Evolutionary conservation across 2,888 invertebrate genomes (phyloP).

Genomic region (Blera fallax): DNA sequence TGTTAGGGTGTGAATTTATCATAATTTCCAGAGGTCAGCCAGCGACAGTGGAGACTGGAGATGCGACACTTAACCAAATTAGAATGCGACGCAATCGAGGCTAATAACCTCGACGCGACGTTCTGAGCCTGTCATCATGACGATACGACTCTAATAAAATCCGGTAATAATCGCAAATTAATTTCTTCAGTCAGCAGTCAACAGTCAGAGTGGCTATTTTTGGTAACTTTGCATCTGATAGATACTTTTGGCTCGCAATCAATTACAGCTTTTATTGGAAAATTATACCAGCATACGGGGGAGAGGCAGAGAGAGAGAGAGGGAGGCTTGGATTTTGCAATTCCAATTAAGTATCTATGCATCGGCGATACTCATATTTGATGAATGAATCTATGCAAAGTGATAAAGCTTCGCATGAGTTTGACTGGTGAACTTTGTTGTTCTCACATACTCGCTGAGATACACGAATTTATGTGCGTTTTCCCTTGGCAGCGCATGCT

Average conservation of each 20-base stretch:
- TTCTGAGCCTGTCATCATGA: neutral
- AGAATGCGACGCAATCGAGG: slow-evolving; percentile 6
- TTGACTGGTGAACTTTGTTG: neutral
- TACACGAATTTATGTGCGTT: too few relatives aligned
- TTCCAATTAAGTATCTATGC: slow-evolving; percentile 29
- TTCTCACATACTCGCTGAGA: neutral
- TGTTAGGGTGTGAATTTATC: slow-evolving; percentile 42
- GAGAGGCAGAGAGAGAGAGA: neutral
- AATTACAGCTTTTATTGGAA: slow-evolving; percentile 21
- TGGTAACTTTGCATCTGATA: slow-evolving; percentile 13
- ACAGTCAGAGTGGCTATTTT: neutral
- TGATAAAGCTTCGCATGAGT: neutral
- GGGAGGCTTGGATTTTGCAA: neutral
- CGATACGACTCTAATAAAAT: neutral
- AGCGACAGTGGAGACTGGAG: neutral
- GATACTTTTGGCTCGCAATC: neutral
- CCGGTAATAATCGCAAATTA: neutral
- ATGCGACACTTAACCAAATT: neutral
- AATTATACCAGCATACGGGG: slow-evolving; percentile 17
- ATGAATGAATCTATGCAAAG: slow-evolving; percentile 32
- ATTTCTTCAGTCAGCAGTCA: neutral
- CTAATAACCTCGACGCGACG: neutral
- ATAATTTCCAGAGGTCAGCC: slow-evolving; percentile 8
- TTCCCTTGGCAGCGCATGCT: neutral
- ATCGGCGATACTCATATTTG: slow-evolving; percentile 12